Base-by-base conservation (phyloP, 2,888 invertebrate genomes). In the Frankliniella intonsa region DNA sequence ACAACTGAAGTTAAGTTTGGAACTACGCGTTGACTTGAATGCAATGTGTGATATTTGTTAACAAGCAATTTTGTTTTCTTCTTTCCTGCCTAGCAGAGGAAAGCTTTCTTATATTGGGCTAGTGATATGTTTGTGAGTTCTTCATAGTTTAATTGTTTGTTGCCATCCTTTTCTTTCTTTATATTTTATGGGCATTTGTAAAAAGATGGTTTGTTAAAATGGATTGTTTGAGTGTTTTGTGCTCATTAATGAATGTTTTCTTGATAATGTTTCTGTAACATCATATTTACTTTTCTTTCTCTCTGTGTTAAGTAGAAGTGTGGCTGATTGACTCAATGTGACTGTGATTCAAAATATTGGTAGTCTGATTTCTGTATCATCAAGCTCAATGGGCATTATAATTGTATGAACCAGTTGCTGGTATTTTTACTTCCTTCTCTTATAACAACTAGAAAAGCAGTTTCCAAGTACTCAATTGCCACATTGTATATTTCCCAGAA, bases 271-370 rank as follows among this genome's bases (percentile, higher is more conserved):
- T 25, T 76, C 12, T n/a, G 19, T 17, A n/a, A 62, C 19, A 25
- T 22, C 0, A 25, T 76, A 9, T 12, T 69, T 22, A 10, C 22
- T n/a, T 17, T 22, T 25, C 25, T 7, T 5, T 76, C 10, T 25
- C 9, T 25, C 22, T 25, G 25, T 25, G 12, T 12, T 76, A 11
- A 25, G 25, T 25, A 22, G 12, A 76, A 22, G 10, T 25, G 11
- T 22, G 25, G 25, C 22, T 76, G 69, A 76, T 12, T 11, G 25
- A 76, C 22, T 76, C 62, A 62, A 62, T 19, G 62, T 17, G 69
- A 76, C 69, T 76, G 69, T 76, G 69, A 76, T 76, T 76, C 25
- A 25, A 76, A 25, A 12, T 76, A 76, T 76, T 76, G 25, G 22
- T 76, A 25, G 69, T 25, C 25, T 25, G 1, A 25, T 76, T 22